phyloP scores from a whole-genome alignment of 2,888 invertebrate species.

The Leptinotarsa haldemani region DNA sequence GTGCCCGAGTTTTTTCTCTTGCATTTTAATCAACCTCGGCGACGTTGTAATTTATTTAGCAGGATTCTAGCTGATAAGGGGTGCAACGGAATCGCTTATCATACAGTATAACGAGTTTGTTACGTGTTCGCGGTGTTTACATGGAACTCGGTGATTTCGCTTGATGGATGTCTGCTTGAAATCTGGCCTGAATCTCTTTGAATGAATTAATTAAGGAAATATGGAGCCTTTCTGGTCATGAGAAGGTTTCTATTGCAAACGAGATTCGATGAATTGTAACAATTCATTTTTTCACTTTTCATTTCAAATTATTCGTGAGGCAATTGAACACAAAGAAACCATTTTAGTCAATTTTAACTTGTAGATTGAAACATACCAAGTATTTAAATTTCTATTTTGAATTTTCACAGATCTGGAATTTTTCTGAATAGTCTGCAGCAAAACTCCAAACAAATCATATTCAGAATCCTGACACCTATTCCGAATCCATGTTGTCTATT shows the following conservation, averaged over 20 bases:
- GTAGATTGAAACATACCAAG: no score
- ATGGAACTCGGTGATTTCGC: slow-evolving; percentile 37
- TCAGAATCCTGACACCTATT: no score
- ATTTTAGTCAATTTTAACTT: no score
- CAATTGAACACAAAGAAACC: no score
- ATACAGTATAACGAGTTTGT: slow-evolving; percentile 42
- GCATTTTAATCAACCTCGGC: slow-evolving; percentile 42
- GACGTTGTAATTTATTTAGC: slow-evolving; percentile 38
- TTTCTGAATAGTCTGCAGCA: no score
- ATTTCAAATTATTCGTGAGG: no score
- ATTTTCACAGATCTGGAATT: no score
- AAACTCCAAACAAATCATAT: no score
- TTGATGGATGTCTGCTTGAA: slow-evolving; percentile 38
- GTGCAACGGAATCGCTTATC: slow-evolving; percentile 42
- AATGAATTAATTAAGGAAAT: slow-evolving; percentile 28
- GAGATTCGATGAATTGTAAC: background rate
- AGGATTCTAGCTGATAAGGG: slow-evolving; percentile 28
- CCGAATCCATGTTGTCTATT: no score
- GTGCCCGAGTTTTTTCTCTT: slow-evolving; percentile 40
- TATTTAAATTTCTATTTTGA: no score
- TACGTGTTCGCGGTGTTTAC: slow-evolving; percentile 40
- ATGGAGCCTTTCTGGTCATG: slow-evolving; percentile 12
- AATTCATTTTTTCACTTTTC: no score
- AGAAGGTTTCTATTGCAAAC: background rate
- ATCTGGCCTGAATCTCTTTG: slow-evolving; percentile 36